phyloP scores from a whole-genome alignment of 2,888 invertebrate species.

The Hypselothyrea guttata region DNA sequence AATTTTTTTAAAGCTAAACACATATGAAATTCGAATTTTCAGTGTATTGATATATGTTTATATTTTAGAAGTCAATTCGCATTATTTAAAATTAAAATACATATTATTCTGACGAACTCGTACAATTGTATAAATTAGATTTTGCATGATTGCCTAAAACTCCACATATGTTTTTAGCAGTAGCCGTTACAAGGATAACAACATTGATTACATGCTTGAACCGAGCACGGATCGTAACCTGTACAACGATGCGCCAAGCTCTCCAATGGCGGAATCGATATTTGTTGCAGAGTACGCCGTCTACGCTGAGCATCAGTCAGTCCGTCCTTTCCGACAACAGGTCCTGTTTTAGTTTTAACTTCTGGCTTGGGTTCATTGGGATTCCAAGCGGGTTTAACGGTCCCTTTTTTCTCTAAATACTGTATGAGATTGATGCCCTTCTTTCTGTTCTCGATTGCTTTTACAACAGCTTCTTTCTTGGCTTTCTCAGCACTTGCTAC shows the following conservation, averaged over 20 bases:
- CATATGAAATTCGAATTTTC: no score
- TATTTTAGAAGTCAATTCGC: no score
- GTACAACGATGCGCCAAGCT: slow-evolving; percentile 53
- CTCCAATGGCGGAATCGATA: slow-evolving; percentile 50
- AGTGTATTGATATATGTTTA: no score
- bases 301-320: slow-evolving; percentile 40
- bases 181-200: slow-evolving; percentile 12
- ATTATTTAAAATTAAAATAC: no score
- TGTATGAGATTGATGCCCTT: slow-evolving; percentile 49
- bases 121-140: no score
- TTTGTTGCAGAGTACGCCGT: slow-evolving; percentile 35
- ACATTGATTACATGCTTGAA: slow-evolving; percentile 2
- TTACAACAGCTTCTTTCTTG: slow-evolving; percentile 12
- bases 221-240: slow-evolving; percentile 33
- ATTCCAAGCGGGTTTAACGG: slow-evolving; percentile 33
- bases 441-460: slow-evolving; percentile 12
- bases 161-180: no score
- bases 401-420: slow-evolving; percentile 42
- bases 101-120: no score
- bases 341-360: neutral
- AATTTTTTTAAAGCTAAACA: no score
- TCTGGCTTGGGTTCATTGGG: slow-evolving; percentile 30
- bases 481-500: slow-evolving; percentile 9
- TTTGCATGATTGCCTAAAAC: no score
- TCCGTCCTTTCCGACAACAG: slow-evolving; percentile 38